Evolutionary conservation across 2,113 vertebrate species (phyloP).

Genomic region (Eolophus roseicapilla): DNA sequence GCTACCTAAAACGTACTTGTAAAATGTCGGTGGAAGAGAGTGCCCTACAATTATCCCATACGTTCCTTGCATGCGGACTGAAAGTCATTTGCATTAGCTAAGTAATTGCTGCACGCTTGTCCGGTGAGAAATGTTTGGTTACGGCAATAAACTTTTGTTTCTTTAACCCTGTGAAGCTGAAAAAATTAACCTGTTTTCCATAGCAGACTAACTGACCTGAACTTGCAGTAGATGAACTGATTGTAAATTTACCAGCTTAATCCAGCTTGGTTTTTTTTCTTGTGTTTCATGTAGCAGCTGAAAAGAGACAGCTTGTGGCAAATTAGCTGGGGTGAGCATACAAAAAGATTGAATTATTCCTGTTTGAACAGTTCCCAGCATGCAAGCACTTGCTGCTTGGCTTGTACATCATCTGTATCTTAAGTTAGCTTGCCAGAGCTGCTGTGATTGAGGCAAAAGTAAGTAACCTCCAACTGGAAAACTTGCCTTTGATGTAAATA

Average conservation of each 20-base stretch:
- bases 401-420: conserved; percentile 11
- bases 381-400: conserved; percentile 35
- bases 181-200: neutral
- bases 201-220: neutral
- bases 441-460: conserved; percentile 7
- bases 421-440: conserved; percentile 16
- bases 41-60: neutral
- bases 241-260: neutral
- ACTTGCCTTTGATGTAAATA: neutral
- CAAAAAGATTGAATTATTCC: conserved; percentile 53
- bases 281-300: neutral
- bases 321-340: conserved; percentile 7
- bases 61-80: conserved; percentile 29
- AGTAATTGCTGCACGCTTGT: neutral
- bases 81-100: conserved; percentile 44
- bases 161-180: neutral
- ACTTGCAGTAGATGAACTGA: neutral
- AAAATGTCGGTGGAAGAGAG: neutral
- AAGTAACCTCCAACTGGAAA: conserved; percentile 14
- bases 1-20: conserved; percentile 31
- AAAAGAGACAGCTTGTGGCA: conserved; percentile 49
- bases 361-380: conserved; percentile 54
- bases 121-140: neutral
- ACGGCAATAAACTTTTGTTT: neutral
- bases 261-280: neutral